Evolutionary conservation across 2,797 vertebrate genomes (phyloP).

Genomic region (Gambelia wislizenii): DNA sequence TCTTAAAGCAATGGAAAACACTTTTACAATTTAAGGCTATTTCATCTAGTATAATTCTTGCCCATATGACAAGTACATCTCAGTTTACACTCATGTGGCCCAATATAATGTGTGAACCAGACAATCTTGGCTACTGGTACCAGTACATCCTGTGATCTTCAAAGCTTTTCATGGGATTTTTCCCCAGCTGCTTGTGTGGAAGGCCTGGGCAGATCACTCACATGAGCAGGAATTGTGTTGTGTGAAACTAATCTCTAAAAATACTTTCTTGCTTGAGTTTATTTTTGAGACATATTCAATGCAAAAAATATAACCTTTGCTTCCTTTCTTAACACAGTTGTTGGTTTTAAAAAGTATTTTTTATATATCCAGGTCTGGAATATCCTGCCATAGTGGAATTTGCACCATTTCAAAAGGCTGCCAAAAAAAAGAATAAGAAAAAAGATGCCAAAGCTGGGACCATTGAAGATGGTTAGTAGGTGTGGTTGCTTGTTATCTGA

Average conservation of each 20-base stretch:
- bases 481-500: constrained; percentile 41
- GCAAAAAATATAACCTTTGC: not conserved
- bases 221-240: not conserved
- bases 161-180: not conserved
- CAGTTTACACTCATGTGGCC: not conserved
- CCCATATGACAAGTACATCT: not conserved
- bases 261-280: not conserved
- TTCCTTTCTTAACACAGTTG: not conserved
- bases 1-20: not conserved
- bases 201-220: not conserved
- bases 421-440: constrained; percentile 97
- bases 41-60: not conserved
- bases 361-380: constrained; percentile 88
- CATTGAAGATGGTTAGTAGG: constrained; percentile 89
- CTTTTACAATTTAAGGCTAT: not conserved
- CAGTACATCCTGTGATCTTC: not conserved
- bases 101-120: not conserved
- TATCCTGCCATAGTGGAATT: constrained; percentile 97
- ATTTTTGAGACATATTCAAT: not conserved
- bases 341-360: not conserved
- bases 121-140: too few relatives aligned
- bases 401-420: constrained; percentile 98
- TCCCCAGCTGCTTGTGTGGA: not conserved
- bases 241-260: not conserved
- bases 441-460: constrained; percentile 96